Percentiles rank a stretch among this genome's conserved stretches.
These are phyloP conservation scores for Triplophysa dalaica DNA, from an alignment of 2,113 vertebrate species.

Conservation along the genomic window DNA sequence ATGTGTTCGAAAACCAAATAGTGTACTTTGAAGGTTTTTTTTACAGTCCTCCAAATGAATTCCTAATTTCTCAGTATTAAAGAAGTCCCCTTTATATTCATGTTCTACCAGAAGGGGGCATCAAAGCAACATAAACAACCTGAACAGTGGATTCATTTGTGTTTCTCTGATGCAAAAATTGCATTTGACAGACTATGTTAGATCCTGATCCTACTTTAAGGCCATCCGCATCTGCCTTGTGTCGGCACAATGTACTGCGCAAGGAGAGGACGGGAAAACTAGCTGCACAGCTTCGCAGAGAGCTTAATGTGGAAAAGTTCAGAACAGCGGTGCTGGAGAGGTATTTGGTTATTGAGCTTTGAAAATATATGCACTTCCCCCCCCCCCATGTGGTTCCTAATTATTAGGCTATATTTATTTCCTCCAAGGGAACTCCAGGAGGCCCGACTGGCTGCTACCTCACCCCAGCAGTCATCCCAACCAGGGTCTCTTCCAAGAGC, in stretches of 20 bases:
- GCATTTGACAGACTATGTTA: constrained; percentile 59
- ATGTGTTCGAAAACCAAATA: too few species aligned
- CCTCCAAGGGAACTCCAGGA: constrained; percentile 83
- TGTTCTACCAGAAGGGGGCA: not conserved
- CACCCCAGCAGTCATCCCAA: constrained; percentile 61
- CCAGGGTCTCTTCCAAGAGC: constrained; percentile 57
- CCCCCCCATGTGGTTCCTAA: not conserved
- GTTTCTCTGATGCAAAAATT: not conserved
- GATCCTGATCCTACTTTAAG: constrained; percentile 80
- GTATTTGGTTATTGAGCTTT: constrained; percentile 61
- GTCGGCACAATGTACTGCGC: constrained; percentile 78
- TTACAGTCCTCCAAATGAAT: too few species aligned
- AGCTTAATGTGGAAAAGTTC: constrained; percentile 87
- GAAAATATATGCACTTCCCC: not conserved
- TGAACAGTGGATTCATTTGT: too few species aligned
- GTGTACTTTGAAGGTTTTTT: too few species aligned
- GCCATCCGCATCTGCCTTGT: constrained; percentile 83
- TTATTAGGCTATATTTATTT: not conserved
- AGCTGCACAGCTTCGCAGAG: constrained; percentile 82
- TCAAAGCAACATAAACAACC: not conserved
- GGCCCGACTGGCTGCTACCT: constrained; percentile 77
- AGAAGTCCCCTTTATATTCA: not conserved
- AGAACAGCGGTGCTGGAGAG: constrained; percentile 90
- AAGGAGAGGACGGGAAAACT: constrained; percentile 73
- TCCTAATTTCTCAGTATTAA: too few species aligned